phyloP scores from a whole-genome alignment of 2,797 vertebrate species.

The Mionectes olivaceus region DNA sequence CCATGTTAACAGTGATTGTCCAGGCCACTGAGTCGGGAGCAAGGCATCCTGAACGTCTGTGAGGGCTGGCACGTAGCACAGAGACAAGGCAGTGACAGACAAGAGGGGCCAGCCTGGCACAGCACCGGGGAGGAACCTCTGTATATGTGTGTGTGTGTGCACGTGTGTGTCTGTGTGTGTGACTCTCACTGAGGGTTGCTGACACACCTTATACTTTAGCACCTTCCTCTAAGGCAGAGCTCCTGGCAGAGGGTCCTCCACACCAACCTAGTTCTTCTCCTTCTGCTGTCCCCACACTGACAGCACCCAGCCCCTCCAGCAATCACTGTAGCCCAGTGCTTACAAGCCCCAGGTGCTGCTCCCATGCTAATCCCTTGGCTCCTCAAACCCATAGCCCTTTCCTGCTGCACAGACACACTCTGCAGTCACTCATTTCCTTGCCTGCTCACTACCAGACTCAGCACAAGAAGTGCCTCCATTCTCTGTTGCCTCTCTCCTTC shows the following conservation, averaged over 20 bases:
- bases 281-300: fast-evolving
- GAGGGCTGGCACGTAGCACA: neutral
- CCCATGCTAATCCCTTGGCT: too few relatives aligned
- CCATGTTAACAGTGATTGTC: neutral
- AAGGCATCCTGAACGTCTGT: neutral
- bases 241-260: neutral
- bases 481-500: neutral
- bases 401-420: fast-evolving
- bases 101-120: neutral
- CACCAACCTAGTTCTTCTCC: fast-evolving
- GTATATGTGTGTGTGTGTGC: too few relatives aligned
- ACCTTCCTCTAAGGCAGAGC: neutral
- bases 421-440: neutral
- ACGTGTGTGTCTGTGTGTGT: too few relatives aligned
- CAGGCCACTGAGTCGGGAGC: neutral
- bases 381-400: fast-evolving
- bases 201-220: fast-evolving
- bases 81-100: neutral
- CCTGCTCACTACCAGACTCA: neutral
- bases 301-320: neutral
- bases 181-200: neutral
- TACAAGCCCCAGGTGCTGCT: fast-evolving
- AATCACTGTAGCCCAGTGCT: fast-evolving
- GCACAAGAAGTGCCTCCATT: fast-evolving
- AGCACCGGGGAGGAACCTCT: fast-evolving